Base-by-base conservation (phyloP, 2,888 invertebrate genomes). In the Sinohyriopsis cumingii region DNA sequence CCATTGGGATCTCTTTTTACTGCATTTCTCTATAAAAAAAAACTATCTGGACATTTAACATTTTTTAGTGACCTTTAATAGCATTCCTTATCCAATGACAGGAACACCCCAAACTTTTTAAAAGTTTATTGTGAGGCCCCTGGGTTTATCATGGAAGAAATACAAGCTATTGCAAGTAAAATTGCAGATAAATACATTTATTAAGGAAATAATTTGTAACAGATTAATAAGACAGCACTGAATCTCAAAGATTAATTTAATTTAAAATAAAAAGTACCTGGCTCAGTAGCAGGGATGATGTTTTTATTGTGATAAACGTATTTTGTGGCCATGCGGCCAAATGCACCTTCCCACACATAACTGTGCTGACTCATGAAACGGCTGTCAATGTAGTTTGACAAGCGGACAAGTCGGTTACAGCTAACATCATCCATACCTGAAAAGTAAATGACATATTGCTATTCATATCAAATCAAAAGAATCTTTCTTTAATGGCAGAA, bases 361-460 rank as follows among this genome's bases (percentile, higher is more conserved):
- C 80, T 77, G 28, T 82, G 80, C n/a, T 70, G 63, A n/a, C 63
- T 63, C 28, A 82, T 63, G 28, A 73, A 77, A 19, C 66, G 71
- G n/a, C 65, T 25, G 55, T 81, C 73, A 6, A 88, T 66, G 62
- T 81, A 76, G 33, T 87, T 81, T n/a, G 68, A 72, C 12, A 88
- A 68, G 7, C 78, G 69, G 12, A 87, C 79, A n/a, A 82, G 54
- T 20, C 82, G 66, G 22, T 84, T 76, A 77, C 88, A 87, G 33
- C 79, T 77, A 20, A 80, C 82, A 45, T 83, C 78, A 12, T 84
- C 73, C 88, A 88, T 86, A 19, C 87, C 86, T 84, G 72, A 5
- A 76, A 75, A 63, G 57, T 24, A n/a, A 22, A 57, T 22, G n/a
- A 1, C 1, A 18, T 22, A 18, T 18, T 57, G n/a, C 57, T 25